Evolutionary conservation across 2,113 vertebrate species (phyloP).

Genomic region (Plestiodon gilberti): DNA sequence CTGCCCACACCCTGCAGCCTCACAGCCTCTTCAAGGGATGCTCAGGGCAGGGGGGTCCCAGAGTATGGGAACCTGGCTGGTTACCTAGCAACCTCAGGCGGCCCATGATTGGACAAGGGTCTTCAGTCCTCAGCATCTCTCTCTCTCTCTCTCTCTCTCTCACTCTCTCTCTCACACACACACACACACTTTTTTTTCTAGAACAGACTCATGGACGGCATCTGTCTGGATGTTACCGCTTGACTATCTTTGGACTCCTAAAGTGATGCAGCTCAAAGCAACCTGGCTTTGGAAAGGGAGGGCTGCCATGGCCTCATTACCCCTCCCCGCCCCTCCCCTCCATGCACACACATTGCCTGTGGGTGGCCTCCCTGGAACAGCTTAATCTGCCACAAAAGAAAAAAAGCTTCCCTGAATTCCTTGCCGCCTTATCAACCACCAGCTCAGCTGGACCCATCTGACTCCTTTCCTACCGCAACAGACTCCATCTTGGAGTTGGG

Average conservation of each 20-base stretch:
- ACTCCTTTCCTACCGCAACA: neutral
- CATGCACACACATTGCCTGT: neutral
- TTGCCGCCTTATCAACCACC: too few species aligned
- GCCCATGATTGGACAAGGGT: neutral
- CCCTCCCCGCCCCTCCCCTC: neutral
- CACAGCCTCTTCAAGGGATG: neutral
- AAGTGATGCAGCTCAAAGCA: neutral
- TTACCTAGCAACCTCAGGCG: slow-evolving; percentile 1
- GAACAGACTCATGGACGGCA: neutral
- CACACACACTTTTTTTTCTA: neutral
- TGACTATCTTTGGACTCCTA: neutral
- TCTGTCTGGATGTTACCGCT: neutral
- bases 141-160: neutral
- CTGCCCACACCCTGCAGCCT: neutral
- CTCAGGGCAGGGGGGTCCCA: neutral
- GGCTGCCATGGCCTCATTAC: too few species aligned
- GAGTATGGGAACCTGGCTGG: neutral
- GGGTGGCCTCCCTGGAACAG: neutral
- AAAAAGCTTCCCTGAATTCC: neutral
- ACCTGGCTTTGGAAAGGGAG: neutral
- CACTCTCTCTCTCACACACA: too few species aligned
- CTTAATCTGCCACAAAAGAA: neutral
- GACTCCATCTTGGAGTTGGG: neutral
- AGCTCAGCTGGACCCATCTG: too few species aligned
- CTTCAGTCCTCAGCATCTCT: neutral